A percentile compares a stretch with the other conserved stretches of the same genome.
Evolutionary conservation across 2,113 vertebrate genomes (phyloP).

Genomic region (Gymnogyps californianus): DNA sequence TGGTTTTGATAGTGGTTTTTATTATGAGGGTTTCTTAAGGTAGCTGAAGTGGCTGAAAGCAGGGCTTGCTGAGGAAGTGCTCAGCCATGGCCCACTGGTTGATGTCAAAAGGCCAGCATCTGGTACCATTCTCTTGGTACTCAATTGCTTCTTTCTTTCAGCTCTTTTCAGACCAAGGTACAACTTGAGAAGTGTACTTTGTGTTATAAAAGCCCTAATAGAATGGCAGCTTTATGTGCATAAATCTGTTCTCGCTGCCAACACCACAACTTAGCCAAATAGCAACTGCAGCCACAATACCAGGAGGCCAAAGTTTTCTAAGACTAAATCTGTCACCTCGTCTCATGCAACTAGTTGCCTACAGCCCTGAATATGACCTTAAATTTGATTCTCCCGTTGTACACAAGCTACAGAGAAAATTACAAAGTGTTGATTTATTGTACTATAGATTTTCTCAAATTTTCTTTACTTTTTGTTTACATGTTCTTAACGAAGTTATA

Average conservation of each 20-base stretch:
- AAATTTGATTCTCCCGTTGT: slow-evolving; percentile 7
- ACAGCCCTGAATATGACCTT: slow-evolving; percentile 8
- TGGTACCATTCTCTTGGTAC: slow-evolving; percentile 45
- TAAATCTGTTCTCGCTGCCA: slow-evolving; percentile 39
- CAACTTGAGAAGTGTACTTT: slow-evolving; percentile 25
- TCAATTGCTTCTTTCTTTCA: slow-evolving; percentile 59
- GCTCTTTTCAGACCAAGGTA: slow-evolving; percentile 22
- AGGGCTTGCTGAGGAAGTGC: slow-evolving; percentile 26
- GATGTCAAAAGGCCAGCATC: slow-evolving; percentile 58
- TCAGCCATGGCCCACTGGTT: slow-evolving; percentile 46
- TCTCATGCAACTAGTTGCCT: slow-evolving; percentile 22
- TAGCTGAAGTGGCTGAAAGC: not conserved
- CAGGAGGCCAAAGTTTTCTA: slow-evolving; percentile 2
- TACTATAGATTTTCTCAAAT: not conserved
- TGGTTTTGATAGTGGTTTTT: not conserved
- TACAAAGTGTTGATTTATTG: slow-evolving; percentile 5
- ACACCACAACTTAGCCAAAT: slow-evolving; percentile 21
- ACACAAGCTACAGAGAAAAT: slow-evolving; percentile 3
- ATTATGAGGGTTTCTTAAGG: not conserved
- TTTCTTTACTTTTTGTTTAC: not conserved
- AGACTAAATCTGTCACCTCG: slow-evolving; percentile 39
- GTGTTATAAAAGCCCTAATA: slow-evolving; percentile 13
- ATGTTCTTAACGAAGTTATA: not conserved
- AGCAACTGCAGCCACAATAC: slow-evolving; percentile 19
- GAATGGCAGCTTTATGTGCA: slow-evolving; percentile 47